These are phyloP conservation scores for Chrysocyon brachyurus DNA, from an alignment of 2,797 vertebrate genomes.

Conservation along the genomic window DNA sequence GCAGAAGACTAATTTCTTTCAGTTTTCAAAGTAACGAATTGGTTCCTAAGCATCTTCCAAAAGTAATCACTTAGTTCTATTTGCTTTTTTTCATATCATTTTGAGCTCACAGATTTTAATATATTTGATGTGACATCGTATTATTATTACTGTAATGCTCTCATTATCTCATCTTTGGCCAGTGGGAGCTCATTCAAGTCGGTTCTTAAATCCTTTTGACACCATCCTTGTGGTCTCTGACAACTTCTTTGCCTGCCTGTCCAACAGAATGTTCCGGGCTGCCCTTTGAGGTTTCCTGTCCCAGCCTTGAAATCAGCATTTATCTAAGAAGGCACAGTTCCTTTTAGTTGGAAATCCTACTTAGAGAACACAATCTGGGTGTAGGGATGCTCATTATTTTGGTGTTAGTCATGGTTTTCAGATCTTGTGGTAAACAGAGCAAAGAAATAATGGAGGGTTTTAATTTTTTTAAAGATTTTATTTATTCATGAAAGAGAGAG, in stretches of 20 bases:
- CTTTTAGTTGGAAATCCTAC: conserved; percentile 42
- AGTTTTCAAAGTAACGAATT: neutral
- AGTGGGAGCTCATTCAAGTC: neutral
- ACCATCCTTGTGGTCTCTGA: too few species aligned
- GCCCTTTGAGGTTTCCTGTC: neutral
- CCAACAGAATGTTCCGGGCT: neutral
- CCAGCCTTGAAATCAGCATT: neutral
- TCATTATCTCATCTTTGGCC: neutral
- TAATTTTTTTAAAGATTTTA: too few species aligned
- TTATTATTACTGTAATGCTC: neutral
- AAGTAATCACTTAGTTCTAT: neutral
- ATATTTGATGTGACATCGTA: neutral
- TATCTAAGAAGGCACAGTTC: neutral
- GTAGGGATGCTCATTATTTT: neutral
- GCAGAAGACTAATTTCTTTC: neutral
- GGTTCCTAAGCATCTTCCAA: neutral
- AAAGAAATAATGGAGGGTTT: neutral
- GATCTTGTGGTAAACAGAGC: neutral
- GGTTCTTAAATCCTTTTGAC: neutral
- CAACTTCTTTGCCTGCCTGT: neutral
- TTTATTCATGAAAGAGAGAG: too few species aligned
- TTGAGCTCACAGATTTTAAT: neutral
- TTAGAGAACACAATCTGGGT: neutral
- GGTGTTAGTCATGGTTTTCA: neutral
- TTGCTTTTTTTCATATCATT: neutral